Base-by-base conservation (phyloP, 1,140 invertebrate genomes). In the Parasteatoda tepidariorum region DNA sequence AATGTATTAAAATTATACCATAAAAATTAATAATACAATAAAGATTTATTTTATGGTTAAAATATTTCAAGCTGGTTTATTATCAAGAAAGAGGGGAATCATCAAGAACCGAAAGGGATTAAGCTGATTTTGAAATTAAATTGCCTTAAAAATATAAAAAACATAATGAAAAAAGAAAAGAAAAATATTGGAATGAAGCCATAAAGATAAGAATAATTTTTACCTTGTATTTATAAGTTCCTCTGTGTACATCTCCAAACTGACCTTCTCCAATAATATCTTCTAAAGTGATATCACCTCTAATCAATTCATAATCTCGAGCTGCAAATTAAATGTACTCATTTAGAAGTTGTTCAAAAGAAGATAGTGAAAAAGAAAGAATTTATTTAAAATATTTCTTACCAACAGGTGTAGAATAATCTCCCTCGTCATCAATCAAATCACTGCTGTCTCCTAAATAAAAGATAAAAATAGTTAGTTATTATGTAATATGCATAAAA, bases 201-300 rank as follows among this genome's bases (percentile, higher is more conserved):
- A 9, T 28, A 5, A 66, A 34, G 33, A n/a, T 66, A 13, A 18
- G 30, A 54, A 18, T 57, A 7, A 34, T 7, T 22, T 24, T 67
- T 67, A 89, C 88, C 86, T 88, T 90, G 84, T 90, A 90, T 83
- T 90, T 92, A 86, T 92, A 95, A 2, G 90, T 90, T 66, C 97
- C 98, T 89, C 96, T 95, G 88, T 98, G 96, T 24, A 99, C 98
- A 90, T 99, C 98, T 13, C 98, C 98, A 90, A 99, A 99, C 88
- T 99, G 98, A 11, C 98, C 98, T 89, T 98, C 96, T 0, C 98
- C 98, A 75, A 99, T 95, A 66, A 98, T 97, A 86, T 97, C 96
- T 74, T 93, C 94, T n/a, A 99, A 89, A 84, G 94, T 93, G 30
- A 99, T 93, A 88, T 94, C 92, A 86, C 93, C 93, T 84, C 97